Evolutionary conservation across 1,140 invertebrate species (phyloP).

Genomic region (Panulirus ornatus): DNA sequence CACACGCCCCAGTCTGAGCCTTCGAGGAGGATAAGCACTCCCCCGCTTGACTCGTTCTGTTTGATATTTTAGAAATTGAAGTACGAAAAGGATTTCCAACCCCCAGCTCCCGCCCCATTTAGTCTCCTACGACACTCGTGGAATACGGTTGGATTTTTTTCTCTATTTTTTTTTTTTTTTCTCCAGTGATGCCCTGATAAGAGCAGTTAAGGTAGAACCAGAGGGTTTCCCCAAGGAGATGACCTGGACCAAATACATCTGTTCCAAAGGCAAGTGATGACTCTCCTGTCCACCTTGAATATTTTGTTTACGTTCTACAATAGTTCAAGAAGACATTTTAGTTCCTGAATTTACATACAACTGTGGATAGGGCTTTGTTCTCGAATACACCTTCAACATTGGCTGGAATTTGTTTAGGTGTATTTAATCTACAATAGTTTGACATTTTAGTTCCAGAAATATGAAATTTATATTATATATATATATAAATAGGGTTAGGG

Average conservation of each 20-base stretch:
- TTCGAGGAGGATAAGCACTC: no score
- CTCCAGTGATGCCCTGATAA: constrained; percentile 81
- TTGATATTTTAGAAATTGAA: neutral
- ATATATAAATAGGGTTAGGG: no score
- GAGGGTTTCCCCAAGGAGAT: constrained; percentile 83
- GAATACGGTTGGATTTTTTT: no score
- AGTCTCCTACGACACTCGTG: no score
- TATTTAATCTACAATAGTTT: neutral
- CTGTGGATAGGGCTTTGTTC: neutral
- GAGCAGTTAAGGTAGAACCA: constrained; percentile 81
- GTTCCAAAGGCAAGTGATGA: constrained; percentile 73
- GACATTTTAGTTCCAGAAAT: no score
- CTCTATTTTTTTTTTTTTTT: neutral
- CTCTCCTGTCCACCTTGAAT: neutral
- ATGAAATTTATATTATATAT: no score
- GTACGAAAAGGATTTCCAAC: neutral
- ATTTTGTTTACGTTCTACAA: neutral
- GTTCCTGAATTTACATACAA: neutral
- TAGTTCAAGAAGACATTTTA: neutral
- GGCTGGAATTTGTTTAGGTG: no score
- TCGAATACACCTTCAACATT: neutral
- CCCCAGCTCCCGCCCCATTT: no score
- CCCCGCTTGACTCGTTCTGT: no score
- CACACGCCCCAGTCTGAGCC: no score
- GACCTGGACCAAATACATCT: constrained; percentile 82